Evolutionary conservation across 1,140 invertebrate species (phyloP).

Genomic region (Brachionus rubens): DNA sequence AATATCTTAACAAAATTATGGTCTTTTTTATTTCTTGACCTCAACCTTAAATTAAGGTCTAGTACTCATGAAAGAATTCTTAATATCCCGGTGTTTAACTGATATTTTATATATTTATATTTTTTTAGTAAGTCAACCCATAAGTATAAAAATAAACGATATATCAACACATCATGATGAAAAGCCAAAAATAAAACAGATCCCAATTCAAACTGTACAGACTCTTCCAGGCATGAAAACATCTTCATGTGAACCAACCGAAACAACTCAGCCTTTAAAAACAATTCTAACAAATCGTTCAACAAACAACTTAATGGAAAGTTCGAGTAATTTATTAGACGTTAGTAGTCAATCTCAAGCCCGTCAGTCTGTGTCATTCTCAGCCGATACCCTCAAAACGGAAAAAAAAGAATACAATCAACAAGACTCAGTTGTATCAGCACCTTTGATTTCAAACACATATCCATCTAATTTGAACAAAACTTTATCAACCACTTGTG

Average conservation of each 20-base stretch:
- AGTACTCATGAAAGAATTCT: too few species aligned
- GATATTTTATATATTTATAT: too few species aligned
- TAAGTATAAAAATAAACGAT: slow-evolving; percentile 13
- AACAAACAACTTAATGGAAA: background rate
- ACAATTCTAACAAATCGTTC: background rate
- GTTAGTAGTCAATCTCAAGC: background rate
- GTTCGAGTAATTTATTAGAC: background rate
- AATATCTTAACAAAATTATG: too few species aligned
- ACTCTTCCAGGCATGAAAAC: background rate
- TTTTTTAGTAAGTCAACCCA: slow-evolving; percentile 6
- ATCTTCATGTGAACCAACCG: background rate
- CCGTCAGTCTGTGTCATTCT: slow-evolving; percentile 27
- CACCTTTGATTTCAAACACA: background rate
- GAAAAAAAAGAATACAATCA: background rate
- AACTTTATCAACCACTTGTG: too few species aligned
- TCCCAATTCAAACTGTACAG: background rate
- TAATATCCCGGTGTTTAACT: too few species aligned
- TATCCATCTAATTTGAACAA: background rate
- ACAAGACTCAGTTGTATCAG: background rate
- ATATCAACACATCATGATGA: slow-evolving; percentile 2
- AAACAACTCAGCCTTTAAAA: background rate
- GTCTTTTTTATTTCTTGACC: too few species aligned
- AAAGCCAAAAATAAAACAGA: background rate
- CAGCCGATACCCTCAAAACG: background rate
- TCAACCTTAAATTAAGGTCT: too few species aligned